Evolutionary conservation across 2,113 vertebrate species (phyloP), one percentile per base, ranked within the genome.

Genomic region (Pollachius pollachius): DNA sequence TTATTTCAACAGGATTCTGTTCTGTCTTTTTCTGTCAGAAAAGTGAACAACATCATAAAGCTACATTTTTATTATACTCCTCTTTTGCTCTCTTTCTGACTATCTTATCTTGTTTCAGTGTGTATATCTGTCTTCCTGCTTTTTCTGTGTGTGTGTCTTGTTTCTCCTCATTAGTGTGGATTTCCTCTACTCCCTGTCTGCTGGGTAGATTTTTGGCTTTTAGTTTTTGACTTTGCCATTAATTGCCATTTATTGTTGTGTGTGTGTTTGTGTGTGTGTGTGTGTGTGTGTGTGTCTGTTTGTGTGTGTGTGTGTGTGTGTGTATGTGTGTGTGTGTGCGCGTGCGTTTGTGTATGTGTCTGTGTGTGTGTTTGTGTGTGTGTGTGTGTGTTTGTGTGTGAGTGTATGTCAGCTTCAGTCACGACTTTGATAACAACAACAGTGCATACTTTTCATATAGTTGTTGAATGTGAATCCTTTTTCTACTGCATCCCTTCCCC

Each of bases 141-240:
- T 3, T 57, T 23, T 62, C 69, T 68, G 30, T 74, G 57, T 64
- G 13, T 4, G 15, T 58, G 15, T 58, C 16, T 16, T 58, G 56
- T 58, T 58, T 58, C 56, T 58, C 16, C n/a, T 18, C n/a, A 18
- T 56, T 58, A n/a, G 15, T 17, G 56, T 58, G n/a, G 1, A 1
- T 60, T 13, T 60, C 58, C 58, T 34, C 16, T 9, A 48, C 41
- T 48, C 41, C 41, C 12, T 48, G 41, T 13, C 41, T 48, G 41
- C 41, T 48, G 8, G 8, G 41, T 48, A 48, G 41, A 48, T 48
- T 48, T 12, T 9, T 13, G 41, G 8, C 41, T 48, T 48, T 48
- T 48, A 12, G 41, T 48, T 48, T 48, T 48, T 48, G 4, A 34
- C 30, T 57, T n/a, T 57, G 54, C n/a, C n/a, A 57, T 17, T 57